Evolutionary conservation across 2,113 vertebrate genomes (phyloP).

Genomic region (Ammodytes marinus): DNA sequence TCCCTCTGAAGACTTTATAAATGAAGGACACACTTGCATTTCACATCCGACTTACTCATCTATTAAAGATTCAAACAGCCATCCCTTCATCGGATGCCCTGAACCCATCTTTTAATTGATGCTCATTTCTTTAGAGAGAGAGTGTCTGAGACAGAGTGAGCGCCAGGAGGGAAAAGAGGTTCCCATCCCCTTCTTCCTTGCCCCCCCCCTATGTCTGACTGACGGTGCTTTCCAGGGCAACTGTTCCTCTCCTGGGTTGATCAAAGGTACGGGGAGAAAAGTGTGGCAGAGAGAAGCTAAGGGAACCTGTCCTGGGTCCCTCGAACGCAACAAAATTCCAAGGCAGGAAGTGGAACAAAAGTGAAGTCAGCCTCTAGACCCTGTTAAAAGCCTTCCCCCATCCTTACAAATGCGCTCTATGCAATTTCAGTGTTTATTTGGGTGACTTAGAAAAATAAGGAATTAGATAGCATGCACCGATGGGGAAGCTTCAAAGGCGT

Average conservation of each 20-base stretch:
- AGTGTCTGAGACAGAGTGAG: conserved; percentile 39
- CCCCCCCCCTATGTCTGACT: conserved; percentile 65
- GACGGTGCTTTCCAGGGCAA: conserved; percentile 60
- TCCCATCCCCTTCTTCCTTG: conserved; percentile 59
- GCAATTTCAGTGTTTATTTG: conserved; percentile 26
- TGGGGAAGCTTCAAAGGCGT: conserved; percentile 55
- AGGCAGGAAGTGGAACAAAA: conserved; percentile 66
- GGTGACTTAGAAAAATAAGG: neutral
- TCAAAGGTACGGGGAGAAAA: conserved; percentile 68
- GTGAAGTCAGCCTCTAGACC: conserved; percentile 52
- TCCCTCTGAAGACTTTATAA: neutral
- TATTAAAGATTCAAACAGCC: conserved; percentile 10
- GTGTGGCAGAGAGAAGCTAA: conserved; percentile 37
- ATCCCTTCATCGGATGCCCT: conserved; percentile 6
- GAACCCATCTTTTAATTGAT: conserved; percentile 55
- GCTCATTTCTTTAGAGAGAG: conserved; percentile 26
- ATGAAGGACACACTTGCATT: neutral
- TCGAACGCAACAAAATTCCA: conserved; percentile 18
- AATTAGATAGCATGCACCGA: conserved; percentile 6
- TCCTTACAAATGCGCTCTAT: conserved; percentile 35
- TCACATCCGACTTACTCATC: conserved; percentile 10
- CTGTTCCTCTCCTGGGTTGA: conserved; percentile 64
- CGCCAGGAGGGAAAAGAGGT: conserved; percentile 44
- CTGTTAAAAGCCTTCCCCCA: conserved; percentile 10
- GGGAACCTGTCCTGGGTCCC: conserved; percentile 54